These are phyloP conservation scores for Oegoconia quadripuncta DNA, from an alignment of 2,888 invertebrate species.

Conservation along the genomic window DNA sequence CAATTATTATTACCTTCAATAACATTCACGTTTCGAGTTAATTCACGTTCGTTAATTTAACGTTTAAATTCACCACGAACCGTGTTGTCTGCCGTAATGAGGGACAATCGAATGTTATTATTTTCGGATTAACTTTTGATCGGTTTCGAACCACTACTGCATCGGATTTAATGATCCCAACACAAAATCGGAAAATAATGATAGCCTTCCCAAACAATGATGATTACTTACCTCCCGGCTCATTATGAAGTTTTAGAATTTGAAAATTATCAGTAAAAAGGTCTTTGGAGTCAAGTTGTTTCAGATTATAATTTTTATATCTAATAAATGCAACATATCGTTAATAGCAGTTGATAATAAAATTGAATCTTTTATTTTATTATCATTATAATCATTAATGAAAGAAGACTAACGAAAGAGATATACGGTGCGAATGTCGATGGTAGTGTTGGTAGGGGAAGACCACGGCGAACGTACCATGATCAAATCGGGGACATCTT, in stretches of 20 bases:
- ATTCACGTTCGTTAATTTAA: slow-evolving; percentile 32
- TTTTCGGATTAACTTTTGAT: slow-evolving; percentile 70
- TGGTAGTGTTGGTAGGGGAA: no score
- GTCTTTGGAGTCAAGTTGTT: no score
- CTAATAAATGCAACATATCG: no score
- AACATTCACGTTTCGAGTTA: background rate
- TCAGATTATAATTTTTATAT: no score
- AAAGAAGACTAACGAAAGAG: no score
- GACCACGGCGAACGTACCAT: no score
- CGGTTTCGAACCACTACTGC: slow-evolving; percentile 57
- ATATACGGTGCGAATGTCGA: no score
- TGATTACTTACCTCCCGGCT: slow-evolving; percentile 35
- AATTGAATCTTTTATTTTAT: background rate
- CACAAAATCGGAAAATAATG: slow-evolving; percentile 62
- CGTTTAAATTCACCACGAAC: slow-evolving; percentile 39
- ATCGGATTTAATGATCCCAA: slow-evolving; percentile 46
- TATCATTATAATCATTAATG: no score
- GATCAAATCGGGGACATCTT: no score
- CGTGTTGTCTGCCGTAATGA: slow-evolving; percentile 53
- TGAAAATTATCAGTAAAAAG: background rate
- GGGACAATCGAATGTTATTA: slow-evolving; percentile 65
- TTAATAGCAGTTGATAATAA: slow-evolving; percentile 16
- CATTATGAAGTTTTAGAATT: slow-evolving; percentile 26
- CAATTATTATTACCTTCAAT: background rate
- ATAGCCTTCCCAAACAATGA: slow-evolving; percentile 41